Conservation (phyloP, 2,797 vertebrate genomes). For the Syngnathus rostellatus region DNA sequence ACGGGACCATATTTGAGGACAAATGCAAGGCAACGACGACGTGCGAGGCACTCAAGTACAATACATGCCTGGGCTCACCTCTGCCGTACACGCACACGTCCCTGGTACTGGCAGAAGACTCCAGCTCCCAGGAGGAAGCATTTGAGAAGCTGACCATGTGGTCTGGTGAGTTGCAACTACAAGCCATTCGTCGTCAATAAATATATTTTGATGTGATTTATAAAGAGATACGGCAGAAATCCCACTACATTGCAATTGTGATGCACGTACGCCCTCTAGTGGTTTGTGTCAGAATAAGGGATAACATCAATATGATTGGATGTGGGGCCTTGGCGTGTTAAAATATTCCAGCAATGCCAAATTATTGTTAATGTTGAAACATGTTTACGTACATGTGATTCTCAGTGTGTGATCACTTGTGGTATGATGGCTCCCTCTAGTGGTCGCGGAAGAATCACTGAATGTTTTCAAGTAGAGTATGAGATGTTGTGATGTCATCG, state of each 20-base stretch:
- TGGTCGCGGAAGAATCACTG: too few relatives aligned
- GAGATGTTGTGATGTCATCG: not conserved
- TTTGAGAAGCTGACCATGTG: constrained; percentile 87
- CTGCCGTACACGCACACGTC: constrained; percentile 87
- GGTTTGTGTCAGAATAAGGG: not conserved
- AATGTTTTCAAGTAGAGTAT: not conserved
- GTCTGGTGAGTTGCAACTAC: constrained; percentile 75
- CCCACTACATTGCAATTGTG: not conserved
- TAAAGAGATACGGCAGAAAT: not conserved
- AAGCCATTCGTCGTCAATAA: not conserved
- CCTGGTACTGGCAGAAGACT: constrained; percentile 83
- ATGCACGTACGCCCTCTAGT: not conserved
- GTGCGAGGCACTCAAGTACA: constrained; percentile 81
- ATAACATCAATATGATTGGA: too few relatives aligned
- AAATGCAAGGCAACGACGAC: constrained; percentile 78
- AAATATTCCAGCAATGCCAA: too few relatives aligned
- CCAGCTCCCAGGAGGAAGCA: constrained; percentile 82
- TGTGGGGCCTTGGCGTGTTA: too few relatives aligned
- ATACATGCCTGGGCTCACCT: constrained; percentile 82
- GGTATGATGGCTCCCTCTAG: too few relatives aligned
- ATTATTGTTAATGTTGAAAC: too few relatives aligned
- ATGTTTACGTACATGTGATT: too few relatives aligned
- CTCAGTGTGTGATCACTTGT: too few relatives aligned
- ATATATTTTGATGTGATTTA: not conserved
- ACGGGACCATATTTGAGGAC: constrained; percentile 68